Evolutionary conservation across 30 jellyfish, hydroid and myxozoan species (phyloP), one percentile per base, ranked within the genome.

Genomic region (Catostylus mosaicus): DNA sequence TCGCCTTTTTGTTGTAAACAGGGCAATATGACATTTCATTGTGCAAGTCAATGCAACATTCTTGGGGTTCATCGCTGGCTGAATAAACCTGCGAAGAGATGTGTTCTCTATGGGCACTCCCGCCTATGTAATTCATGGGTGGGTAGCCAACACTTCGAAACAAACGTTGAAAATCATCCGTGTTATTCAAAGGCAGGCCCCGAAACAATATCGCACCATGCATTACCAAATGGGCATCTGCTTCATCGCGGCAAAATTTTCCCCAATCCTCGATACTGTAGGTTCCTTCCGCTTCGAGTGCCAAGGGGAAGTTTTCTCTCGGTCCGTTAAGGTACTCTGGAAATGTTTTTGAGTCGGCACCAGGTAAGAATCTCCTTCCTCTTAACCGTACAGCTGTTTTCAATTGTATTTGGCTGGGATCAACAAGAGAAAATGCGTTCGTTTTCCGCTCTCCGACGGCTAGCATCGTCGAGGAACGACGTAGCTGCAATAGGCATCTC

Each of bases 51-150:
- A 91, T 91, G 36, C 93, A 66, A 74, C 79, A 91, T 7, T 64
- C 91, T n/a, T 95, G 90, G 19, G 98, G 98, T 30, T 91, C 98
- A 35, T 82, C 96, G 37, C 98, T 91, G 9, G 98, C 96, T 0
- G 92, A 61, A 33, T 91, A 91, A n/a, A 91, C 89, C 54, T 73
- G 74, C 20, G 87, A 56, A n/a, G 73, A 37, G 1, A 85, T 64
- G 22, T 57, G 50, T 30, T 85, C 90, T 40, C 98, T 84, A 46
- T 77, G 79, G 24, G 85, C 98, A 56, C 88, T 85, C 5, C 98
- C 98, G 0, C 95, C 90, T 0, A 61, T 89, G 61, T 91, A 91
- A 37, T 82, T 62, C 95, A 91, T 80, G 26, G 91, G 66, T 3
- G 85, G 85, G 43, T 52, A 91, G 32, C 80, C 95, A 9, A 79